These are phyloP conservation scores for Podilymbus podiceps DNA, from an alignment of 2,113 vertebrate species.

Conservation along the genomic window DNA sequence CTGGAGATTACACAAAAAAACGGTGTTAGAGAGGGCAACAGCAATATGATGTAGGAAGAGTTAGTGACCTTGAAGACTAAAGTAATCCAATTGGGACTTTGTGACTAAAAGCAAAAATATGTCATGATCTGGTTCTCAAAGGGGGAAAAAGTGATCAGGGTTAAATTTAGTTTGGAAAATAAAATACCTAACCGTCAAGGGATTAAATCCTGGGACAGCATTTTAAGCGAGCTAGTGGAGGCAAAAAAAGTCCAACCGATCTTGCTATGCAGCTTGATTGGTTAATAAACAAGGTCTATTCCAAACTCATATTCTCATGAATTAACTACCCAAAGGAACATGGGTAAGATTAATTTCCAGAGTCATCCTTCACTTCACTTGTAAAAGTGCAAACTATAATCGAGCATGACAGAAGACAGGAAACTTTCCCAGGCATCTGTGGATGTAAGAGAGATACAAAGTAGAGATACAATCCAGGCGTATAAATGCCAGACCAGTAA, in stretches of 20 bases:
- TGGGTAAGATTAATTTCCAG: background rate
- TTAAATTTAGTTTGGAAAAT: background rate
- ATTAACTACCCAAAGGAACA: background rate
- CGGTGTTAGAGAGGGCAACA: background rate
- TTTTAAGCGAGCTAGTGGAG: background rate
- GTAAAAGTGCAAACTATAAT: background rate
- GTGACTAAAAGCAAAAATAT: background rate
- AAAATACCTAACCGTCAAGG: background rate
- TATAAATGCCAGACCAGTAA: background rate
- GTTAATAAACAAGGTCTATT: background rate
- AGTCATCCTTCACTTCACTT: background rate
- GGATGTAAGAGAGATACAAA: background rate
- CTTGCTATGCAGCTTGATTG: background rate
- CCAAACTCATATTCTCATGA: background rate
- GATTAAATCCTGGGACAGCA: background rate
- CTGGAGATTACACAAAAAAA: background rate
- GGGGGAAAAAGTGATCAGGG: fast-evolving
- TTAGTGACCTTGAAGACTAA: background rate
- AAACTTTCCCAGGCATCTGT: background rate
- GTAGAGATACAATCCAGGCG: background rate
- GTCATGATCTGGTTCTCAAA: background rate
- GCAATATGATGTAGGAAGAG: background rate
- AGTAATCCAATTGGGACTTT: background rate
- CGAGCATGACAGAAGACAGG: background rate
- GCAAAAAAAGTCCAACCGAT: background rate